A percentile compares a stretch with the other conserved stretches of the same genome.
Conservation (phyloP, 2,888 invertebrate genomes). For the Eristalis pertinax region DNA sequence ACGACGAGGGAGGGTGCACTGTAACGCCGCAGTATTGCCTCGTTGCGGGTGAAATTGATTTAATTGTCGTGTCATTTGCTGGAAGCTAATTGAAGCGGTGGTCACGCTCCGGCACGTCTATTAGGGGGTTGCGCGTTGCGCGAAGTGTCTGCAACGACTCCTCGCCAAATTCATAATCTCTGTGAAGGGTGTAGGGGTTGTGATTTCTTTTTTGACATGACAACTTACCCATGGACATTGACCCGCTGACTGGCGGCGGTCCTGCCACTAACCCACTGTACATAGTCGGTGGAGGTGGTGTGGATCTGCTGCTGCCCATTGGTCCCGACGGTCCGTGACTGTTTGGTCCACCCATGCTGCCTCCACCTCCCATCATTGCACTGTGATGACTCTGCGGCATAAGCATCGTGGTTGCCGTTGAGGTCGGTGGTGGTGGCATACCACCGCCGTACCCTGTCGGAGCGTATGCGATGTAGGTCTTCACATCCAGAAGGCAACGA, state of each 20-base stretch:
- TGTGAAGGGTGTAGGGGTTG: not conserved
- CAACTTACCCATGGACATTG: conserved; percentile 78
- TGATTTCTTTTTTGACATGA: conserved; percentile 1
- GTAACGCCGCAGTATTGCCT: not conserved
- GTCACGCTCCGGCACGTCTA: conserved; percentile 58
- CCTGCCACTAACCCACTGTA: conserved; percentile 77
- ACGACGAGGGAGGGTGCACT: not conserved
- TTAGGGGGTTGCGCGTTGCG: conserved; percentile 24
- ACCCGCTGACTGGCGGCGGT: conserved; percentile 76
- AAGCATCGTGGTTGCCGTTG: conserved; percentile 78
- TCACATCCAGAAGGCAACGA: conserved; percentile 33
- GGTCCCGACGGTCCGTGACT: conserved; percentile 69
- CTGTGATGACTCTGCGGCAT: conserved; percentile 77
- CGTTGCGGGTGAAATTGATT: conserved; percentile 44
- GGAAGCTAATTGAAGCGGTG: conserved; percentile 57
- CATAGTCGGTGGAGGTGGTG: conserved; percentile 77
- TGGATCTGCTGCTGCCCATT: conserved; percentile 73
- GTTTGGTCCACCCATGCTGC: conserved; percentile 71
- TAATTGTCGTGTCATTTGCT: conserved; percentile 54
- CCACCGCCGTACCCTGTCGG: conserved; percentile 79
- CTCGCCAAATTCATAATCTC: conserved; percentile 10
- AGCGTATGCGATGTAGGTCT: conserved; percentile 80
- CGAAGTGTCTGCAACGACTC: not conserved
- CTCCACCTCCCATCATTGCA: conserved; percentile 74
- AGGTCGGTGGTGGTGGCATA: conserved; percentile 75